A percentile compares a stretch with the other conserved stretches of the same genome.
phyloP scores from a whole-genome alignment of 2,797 vertebrate genomes.

The Takifugu ocellatus region DNA sequence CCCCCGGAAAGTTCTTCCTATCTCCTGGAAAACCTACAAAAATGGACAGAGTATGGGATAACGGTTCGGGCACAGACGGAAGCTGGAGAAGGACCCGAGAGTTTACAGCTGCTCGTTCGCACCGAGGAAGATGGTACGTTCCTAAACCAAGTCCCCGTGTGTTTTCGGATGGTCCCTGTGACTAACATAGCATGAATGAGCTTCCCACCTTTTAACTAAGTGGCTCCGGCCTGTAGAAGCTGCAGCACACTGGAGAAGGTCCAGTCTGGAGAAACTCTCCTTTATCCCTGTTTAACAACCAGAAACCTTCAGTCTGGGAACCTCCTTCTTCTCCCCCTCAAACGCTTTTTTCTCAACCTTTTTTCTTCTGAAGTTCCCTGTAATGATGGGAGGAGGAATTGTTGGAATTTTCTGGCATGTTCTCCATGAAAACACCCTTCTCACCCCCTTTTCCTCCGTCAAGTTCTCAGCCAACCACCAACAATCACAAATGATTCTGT shows the following conservation, averaged over 20 bases:
- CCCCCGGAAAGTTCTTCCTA: constrained; percentile 82
- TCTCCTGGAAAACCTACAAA: constrained; percentile 92
- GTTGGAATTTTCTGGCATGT: constrained; percentile 25
- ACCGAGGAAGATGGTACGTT: constrained; percentile 99
- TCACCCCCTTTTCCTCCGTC: constrained; percentile 24
- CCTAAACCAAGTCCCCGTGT: constrained; percentile 63
- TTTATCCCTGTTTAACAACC: constrained; percentile 27
- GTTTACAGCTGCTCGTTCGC: constrained; percentile 90
- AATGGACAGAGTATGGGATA: constrained; percentile 96
- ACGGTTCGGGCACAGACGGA: constrained; percentile 89
- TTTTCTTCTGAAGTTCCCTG: constrained; percentile 13
- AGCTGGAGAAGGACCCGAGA: constrained; percentile 92
- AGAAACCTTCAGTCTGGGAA: constrained; percentile 31
- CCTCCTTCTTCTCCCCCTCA: constrained; percentile 27
- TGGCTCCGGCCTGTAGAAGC: constrained; percentile 19
- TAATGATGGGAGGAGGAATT: constrained; percentile 11
- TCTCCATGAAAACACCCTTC: constrained; percentile 28
- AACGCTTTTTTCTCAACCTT: constrained; percentile 32
- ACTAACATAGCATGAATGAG: constrained; percentile 42
- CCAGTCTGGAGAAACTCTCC: constrained; percentile 24
- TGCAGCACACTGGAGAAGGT: constrained; percentile 29
- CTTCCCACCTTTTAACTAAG: constrained; percentile 46
- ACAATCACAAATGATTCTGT: neutral
- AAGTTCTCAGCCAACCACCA: constrained; percentile 19
- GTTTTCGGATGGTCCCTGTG: constrained; percentile 37